These are phyloP conservation scores for Solen grandis DNA, from an alignment of 1,140 invertebrate genomes.

Conservation along the genomic window DNA sequence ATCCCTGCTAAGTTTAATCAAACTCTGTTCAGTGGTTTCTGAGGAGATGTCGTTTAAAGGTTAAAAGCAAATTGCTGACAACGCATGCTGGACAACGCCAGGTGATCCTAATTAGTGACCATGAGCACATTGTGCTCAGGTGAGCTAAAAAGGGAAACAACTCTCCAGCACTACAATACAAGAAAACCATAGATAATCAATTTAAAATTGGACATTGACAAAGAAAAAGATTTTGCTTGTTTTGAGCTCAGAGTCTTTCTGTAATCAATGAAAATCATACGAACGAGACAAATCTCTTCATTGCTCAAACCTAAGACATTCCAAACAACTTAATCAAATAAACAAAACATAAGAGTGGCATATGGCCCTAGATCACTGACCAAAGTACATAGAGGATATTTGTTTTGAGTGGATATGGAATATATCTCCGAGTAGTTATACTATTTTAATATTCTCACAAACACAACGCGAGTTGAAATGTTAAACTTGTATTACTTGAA, in stretches of 20 bases:
- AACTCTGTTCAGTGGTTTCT: no score
- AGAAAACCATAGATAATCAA: no score
- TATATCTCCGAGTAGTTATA: not conserved
- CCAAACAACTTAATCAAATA: not conserved
- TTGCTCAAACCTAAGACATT: not conserved
- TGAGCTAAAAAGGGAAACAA: not conserved
- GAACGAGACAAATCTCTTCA: conserved; percentile 34
- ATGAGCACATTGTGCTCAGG: not conserved
- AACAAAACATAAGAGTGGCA: not conserved
- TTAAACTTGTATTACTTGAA: no score
- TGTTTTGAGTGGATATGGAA: not conserved
- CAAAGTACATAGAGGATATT: not conserved
- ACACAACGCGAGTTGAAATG: no score
- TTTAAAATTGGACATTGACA: not conserved
- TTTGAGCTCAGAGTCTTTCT: conserved; percentile 32
- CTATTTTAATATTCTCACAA: no score
- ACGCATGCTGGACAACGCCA: not conserved
- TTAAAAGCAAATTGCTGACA: no score
- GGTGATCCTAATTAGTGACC: not conserved
- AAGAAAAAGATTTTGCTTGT: not conserved
- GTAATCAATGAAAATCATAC: conserved; percentile 12
- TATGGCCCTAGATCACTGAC: not conserved
- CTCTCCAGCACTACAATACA: not conserved
- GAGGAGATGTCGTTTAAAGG: no score
- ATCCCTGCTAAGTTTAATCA: no score